These are phyloP conservation scores for Nothocercus nigrocapillus DNA, from an alignment of 2,113 vertebrate genomes.

Conservation along the genomic window DNA sequence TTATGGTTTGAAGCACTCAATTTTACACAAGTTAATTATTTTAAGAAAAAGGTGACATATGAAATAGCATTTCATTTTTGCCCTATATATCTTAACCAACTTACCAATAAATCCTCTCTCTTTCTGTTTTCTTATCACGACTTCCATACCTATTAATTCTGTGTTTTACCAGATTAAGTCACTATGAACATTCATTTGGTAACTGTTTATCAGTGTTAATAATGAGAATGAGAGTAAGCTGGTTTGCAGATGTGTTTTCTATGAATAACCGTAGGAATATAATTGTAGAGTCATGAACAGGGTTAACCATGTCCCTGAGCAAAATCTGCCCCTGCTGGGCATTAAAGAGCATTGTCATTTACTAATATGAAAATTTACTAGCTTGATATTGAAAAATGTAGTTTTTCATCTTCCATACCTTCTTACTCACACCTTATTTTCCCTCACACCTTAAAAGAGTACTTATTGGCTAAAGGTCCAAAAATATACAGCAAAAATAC, in stretches of 20 bases:
- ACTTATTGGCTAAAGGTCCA: not conserved
- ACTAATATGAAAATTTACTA: not conserved
- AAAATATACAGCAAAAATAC: not conserved
- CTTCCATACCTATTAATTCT: not conserved
- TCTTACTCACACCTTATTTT: not conserved
- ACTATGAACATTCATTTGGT: not conserved
- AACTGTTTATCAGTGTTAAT: not conserved
- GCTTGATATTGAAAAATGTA: not conserved
- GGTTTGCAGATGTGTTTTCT: not conserved
- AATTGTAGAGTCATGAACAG: not conserved
- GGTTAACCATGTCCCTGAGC: not conserved
- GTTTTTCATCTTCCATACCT: not conserved
- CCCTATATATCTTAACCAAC: not conserved
- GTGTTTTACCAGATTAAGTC: not conserved
- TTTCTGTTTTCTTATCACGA: not conserved
- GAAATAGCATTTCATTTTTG: constrained; percentile 40
- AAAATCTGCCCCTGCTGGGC: not conserved
- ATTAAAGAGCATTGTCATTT: not conserved
- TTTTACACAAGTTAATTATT: not conserved
- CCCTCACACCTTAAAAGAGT: not conserved
- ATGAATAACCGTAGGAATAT: not conserved
- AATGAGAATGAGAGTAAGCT: not conserved
- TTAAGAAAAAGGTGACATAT: not conserved
- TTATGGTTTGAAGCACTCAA: not conserved
- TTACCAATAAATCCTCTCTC: not conserved